A percentile compares a stretch with the other conserved stretches of the same genome.
Evolutionary conservation across 2,113 vertebrate species (phyloP).

Genomic region (Glareola pratincola): DNA sequence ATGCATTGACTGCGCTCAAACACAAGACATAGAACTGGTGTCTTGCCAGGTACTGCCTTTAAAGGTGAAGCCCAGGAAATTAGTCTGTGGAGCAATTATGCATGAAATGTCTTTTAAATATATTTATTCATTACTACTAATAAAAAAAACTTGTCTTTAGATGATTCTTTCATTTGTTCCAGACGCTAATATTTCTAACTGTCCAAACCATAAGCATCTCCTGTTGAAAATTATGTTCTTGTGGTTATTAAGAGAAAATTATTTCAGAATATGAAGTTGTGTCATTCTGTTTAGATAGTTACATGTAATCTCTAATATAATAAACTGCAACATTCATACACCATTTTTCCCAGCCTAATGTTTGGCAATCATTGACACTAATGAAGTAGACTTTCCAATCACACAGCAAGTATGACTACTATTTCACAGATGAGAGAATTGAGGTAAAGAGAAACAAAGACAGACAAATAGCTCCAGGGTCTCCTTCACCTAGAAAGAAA

Average conservation of each 20-base stretch:
- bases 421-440: not conserved
- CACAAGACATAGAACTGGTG: not conserved
- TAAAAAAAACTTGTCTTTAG: slow-evolving; percentile 60
- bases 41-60: not conserved
- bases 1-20: not conserved
- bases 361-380: not conserved
- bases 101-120: slow-evolving; percentile 61
- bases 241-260: slow-evolving; percentile 48
- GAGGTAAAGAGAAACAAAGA: not conserved
- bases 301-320: slow-evolving; percentile 10
- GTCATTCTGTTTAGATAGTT: slow-evolving; percentile 13
- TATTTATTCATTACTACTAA: slow-evolving; percentile 52
- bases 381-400: slow-evolving; percentile 30
- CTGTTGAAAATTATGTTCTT: slow-evolving; percentile 59
- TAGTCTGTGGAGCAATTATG: slow-evolving; percentile 28
- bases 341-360: not conserved
- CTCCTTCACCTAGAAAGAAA: not conserved
- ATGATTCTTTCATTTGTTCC: slow-evolving; percentile 64
- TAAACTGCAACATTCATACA: not conserved
- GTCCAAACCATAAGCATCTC: slow-evolving; percentile 39
- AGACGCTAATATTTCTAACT: slow-evolving; percentile 57
- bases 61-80: slow-evolving; percentile 48
- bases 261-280: slow-evolving; percentile 48
- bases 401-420: not conserved
- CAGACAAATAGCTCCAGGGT: not conserved